Conservation (phyloP, 2,888 invertebrate species). For the Melanostoma mellinum region DNA sequence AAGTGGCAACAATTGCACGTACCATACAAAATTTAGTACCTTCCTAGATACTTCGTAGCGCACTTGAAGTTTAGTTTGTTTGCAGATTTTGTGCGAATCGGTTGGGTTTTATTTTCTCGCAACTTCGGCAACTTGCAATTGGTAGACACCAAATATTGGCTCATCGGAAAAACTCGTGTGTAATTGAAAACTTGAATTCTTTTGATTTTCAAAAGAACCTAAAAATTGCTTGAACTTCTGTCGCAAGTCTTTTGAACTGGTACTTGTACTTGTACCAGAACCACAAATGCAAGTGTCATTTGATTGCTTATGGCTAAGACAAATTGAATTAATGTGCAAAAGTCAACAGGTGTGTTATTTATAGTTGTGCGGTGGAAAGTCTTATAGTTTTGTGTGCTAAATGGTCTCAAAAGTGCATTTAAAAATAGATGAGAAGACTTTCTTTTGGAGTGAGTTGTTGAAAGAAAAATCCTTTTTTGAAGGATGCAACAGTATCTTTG, state of each 20-base stretch:
- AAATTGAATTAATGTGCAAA: conserved; percentile 40
- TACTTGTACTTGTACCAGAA: neutral
- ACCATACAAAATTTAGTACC: conserved; percentile 26
- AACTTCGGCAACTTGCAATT: neutral
- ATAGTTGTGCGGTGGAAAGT: conserved; percentile 16
- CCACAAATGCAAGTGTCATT: conserved; percentile 22
- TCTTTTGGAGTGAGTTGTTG: neutral
- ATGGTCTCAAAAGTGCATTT: conserved; percentile 13
- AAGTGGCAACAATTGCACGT: conserved; percentile 32
- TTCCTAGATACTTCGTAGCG: conserved; percentile 52
- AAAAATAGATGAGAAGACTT: conserved; percentile 18
- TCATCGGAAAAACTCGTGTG: neutral
- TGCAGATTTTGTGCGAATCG: conserved; percentile 64
- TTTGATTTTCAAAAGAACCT: neutral
- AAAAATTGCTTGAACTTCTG: neutral
- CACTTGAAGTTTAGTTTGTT: conserved; percentile 61
- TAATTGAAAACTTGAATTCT: neutral
- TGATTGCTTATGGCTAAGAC: conserved; percentile 1
- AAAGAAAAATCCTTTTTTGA: neutral
- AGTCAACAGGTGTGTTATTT: conserved; percentile 68
- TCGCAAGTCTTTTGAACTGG: conserved; percentile 9
- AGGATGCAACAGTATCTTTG: neutral
- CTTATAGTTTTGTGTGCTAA: conserved; percentile 12
- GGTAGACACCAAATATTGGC: neutral
- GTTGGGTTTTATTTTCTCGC: conserved; percentile 29